Conservation (phyloP, 2,113 vertebrate species). For the Phrynosoma platyrhinos region DNA sequence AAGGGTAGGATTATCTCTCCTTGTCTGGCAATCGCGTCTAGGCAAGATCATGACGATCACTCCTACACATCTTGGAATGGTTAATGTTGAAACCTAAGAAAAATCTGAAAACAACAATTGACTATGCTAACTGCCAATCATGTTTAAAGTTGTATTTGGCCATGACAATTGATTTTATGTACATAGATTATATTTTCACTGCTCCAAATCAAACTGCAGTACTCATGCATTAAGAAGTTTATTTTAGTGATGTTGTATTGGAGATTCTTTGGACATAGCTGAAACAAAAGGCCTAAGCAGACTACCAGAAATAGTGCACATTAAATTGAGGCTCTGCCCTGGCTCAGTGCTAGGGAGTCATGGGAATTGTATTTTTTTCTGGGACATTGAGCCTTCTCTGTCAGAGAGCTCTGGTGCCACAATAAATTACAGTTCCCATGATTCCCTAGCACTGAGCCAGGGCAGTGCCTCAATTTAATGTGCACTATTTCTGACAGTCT, state of each 20-base stretch:
- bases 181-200: slow-evolving; percentile 7
- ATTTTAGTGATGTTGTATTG: not conserved
- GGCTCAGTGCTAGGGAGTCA: too few relatives aligned
- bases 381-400: too few relatives aligned
- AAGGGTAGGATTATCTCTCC: not conserved
- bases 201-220: slow-evolving; percentile 28
- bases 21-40: not conserved
- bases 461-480: too few relatives aligned
- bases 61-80: not conserved
- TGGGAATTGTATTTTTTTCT: too few relatives aligned
- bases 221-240: slow-evolving; percentile 24
- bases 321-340: too few relatives aligned
- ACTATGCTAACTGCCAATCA: slow-evolving; percentile 6
- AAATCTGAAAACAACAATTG: slow-evolving; percentile 2
- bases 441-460: too few relatives aligned
- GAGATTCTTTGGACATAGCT: not conserved
- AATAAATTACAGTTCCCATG: too few relatives aligned
- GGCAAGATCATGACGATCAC: not conserved
- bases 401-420: too few relatives aligned
- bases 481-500: too few relatives aligned
- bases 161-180: not conserved
- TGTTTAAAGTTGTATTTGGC: slow-evolving; percentile 6
- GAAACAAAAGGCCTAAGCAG: not conserved
- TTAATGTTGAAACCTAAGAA: slow-evolving; percentile 22
- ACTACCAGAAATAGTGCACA: too few relatives aligned